Evolutionary conservation across 2,113 vertebrate species (phyloP).

Genomic region (Malurus alboscapulatus): DNA sequence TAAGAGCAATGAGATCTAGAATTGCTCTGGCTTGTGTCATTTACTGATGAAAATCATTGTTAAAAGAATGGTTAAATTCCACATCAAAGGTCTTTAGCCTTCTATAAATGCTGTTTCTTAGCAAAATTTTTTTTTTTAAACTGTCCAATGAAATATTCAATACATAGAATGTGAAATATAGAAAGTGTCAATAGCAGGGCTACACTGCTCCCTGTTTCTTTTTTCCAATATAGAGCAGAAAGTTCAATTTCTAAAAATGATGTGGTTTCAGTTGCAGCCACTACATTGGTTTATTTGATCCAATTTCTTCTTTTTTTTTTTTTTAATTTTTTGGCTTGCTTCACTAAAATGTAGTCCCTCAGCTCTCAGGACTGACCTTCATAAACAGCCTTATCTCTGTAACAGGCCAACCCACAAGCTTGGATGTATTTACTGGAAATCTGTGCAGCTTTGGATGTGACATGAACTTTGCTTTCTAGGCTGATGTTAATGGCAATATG

Average conservation of each 20-base stretch:
- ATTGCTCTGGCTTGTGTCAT: neutral
- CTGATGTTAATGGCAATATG: neutral
- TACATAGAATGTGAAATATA: neutral
- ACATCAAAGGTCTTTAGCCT: neutral
- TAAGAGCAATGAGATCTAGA: neutral
- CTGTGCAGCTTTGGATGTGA: neutral
- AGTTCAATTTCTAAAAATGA: neutral
- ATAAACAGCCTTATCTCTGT: constrained; percentile 26
- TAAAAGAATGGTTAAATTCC: neutral
- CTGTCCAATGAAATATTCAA: neutral
- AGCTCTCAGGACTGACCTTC: neutral
- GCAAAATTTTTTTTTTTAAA: too few relatives aligned
- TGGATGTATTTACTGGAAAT: constrained; percentile 11
- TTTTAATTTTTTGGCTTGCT: neutral
- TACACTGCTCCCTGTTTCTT: neutral
- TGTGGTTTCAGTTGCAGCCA: neutral
- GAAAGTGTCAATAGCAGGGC: neutral
- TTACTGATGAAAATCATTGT: neutral
- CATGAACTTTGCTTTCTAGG: constrained; percentile 47
- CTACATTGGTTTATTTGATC: neutral
- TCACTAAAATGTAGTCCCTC: neutral
- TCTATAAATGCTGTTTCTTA: neutral
- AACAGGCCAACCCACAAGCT: neutral
- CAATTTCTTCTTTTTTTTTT: neutral
- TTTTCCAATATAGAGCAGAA: neutral